Percentiles rank a stretch among this genome's conserved stretches.
These are phyloP conservation scores for Notarius lentiginosus DNA, from an alignment of 2,113 vertebrate genomes.

Conservation along the genomic window DNA sequence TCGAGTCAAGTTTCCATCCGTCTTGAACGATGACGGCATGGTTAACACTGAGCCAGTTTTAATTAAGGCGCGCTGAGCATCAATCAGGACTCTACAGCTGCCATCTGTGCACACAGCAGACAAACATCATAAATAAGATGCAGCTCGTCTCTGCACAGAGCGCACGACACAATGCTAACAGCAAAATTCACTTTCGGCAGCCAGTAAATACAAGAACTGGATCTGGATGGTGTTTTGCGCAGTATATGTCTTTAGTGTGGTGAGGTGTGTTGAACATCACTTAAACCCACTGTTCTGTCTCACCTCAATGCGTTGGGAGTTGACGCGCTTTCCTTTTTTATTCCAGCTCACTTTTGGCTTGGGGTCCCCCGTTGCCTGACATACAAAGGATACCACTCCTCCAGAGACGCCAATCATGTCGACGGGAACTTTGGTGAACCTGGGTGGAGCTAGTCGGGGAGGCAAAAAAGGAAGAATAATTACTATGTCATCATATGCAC, in stretches of 20 bases:
- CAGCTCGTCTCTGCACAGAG: constrained; percentile 29
- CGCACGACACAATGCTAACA: constrained; percentile 16
- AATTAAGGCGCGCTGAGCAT: constrained; percentile 75
- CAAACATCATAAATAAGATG: constrained; percentile 67
- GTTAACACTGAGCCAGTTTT: constrained; percentile 69
- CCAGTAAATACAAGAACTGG: not conserved
- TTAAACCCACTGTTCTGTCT: constrained; percentile 38
- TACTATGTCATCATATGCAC: constrained; percentile 13
- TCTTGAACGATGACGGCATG: constrained; percentile 49
- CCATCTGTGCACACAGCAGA: constrained; percentile 71
- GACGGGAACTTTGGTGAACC: constrained; percentile 89
- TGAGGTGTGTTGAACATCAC: not conserved
- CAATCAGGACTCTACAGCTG: constrained; percentile 72
- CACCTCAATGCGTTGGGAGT: constrained; percentile 97
- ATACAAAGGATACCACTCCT: constrained; percentile 97
- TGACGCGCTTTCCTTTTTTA: constrained; percentile 98
- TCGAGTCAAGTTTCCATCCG: constrained; percentile 26
- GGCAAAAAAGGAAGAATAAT: constrained; percentile 9
- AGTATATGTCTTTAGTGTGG: not conserved
- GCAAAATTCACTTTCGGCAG: not conserved
- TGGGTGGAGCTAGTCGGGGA: constrained; percentile 69
- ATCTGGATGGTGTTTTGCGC: not conserved
- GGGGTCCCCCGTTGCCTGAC: constrained; percentile 91
- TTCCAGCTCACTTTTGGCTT: constrained; percentile 96
- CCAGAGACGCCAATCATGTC: constrained; percentile 96